Evolutionary conservation across 2,888 invertebrate species (phyloP).

Genomic region (Limenitis camilla): DNA sequence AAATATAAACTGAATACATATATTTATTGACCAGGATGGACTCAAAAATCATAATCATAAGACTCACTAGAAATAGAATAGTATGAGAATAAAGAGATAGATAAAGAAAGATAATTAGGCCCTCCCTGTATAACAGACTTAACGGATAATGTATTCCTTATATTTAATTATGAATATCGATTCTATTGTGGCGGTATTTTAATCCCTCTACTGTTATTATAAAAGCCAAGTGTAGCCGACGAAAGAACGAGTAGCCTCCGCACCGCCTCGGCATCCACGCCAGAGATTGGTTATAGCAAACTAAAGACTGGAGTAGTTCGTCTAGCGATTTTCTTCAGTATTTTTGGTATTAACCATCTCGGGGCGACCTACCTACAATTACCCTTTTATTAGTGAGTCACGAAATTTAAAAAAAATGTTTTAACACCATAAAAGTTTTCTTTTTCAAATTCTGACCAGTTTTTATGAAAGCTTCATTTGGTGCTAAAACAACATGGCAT

Average conservation of each 20-base stretch:
- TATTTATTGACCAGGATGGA: no score
- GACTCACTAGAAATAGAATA: background rate
- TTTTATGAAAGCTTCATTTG: conserved; percentile 1
- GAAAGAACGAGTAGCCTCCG: conserved; percentile 61
- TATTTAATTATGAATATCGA: conserved; percentile 72
- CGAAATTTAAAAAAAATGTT: conserved; percentile 17
- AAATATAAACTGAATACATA: no score
- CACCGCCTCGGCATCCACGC: conserved; percentile 54
- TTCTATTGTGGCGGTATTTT: conserved; percentile 49
- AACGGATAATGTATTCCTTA: conserved; percentile 49
- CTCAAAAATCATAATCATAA: background rate
- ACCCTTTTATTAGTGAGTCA: conserved; percentile 41
- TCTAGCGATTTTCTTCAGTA: conserved; percentile 73
- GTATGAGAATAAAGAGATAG: background rate
- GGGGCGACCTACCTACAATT: conserved; percentile 39
- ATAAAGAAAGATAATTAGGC: background rate
- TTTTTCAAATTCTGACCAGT: background rate
- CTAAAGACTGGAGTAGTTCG: conserved; percentile 75
- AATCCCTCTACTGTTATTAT: conserved; percentile 54
- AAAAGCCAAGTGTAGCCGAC: conserved; percentile 41
- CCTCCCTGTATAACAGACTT: conserved; percentile 25
- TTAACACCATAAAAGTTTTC: conserved; percentile 11
- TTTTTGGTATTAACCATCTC: conserved; percentile 66
- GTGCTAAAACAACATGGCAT: conserved; percentile 14
- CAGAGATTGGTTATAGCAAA: conserved; percentile 61